These are phyloP conservation scores for Phoenoteleia sp. DNA, from an alignment of 2,888 invertebrate species.

Conservation along the genomic window DNA sequence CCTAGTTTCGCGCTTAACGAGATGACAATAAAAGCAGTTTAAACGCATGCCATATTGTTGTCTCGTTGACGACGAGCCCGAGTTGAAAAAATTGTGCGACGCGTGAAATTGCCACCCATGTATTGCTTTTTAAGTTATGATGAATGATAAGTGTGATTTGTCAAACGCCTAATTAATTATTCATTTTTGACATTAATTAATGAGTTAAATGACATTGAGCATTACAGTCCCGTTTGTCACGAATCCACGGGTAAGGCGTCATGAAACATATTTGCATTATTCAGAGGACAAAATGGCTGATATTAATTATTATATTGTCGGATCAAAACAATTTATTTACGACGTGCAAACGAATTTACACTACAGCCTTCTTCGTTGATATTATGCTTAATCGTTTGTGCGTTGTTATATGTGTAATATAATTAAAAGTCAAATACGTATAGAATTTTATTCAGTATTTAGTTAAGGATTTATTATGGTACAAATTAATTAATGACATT, in stretches of 20 bases:
- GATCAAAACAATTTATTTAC: background rate
- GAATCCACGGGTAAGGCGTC: slow-evolving; percentile 13
- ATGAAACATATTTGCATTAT: slow-evolving; percentile 25
- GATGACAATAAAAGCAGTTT: slow-evolving; percentile 71
- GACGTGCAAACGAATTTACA: too few relatives aligned
- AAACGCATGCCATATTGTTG: slow-evolving; percentile 51
- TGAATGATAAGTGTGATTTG: slow-evolving; percentile 60
- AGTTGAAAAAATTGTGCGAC: slow-evolving; percentile 28
- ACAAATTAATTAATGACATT: too few relatives aligned
- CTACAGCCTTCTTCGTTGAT: too few relatives aligned
- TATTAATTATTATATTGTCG: slow-evolving; percentile 30
- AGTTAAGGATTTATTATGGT: too few relatives aligned
- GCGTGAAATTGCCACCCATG: slow-evolving; percentile 37
- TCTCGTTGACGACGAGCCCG: slow-evolving; percentile 45
- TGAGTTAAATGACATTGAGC: slow-evolving; percentile 57
- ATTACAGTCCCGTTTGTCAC: slow-evolving; percentile 38
- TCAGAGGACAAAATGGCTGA: slow-evolving; percentile 5
- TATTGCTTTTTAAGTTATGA: slow-evolving; percentile 55
- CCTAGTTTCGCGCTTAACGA: slow-evolving; percentile 68
- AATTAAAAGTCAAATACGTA: too few relatives aligned
- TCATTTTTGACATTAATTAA: slow-evolving; percentile 61
- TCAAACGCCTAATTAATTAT: slow-evolving; percentile 64
- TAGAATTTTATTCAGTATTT: too few relatives aligned
- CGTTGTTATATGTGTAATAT: too few relatives aligned
- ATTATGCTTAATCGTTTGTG: too few relatives aligned